phyloP scores from a whole-genome alignment of 2,797 vertebrate species.

The Antennarius maculatus region DNA sequence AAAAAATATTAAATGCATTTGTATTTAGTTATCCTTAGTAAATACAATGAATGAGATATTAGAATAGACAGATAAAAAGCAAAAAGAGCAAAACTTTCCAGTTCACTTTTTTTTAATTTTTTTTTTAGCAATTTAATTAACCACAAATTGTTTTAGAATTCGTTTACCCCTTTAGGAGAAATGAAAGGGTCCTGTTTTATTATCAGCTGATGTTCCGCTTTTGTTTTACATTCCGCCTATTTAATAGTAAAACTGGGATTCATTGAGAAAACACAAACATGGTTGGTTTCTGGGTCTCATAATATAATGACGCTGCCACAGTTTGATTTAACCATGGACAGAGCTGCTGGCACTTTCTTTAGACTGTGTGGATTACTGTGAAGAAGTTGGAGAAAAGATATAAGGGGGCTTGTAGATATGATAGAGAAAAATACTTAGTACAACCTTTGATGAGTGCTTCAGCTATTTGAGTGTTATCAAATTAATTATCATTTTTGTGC shows the following conservation, averaged over 20 bases:
- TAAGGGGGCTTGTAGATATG: background rate
- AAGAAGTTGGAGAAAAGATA: constrained; percentile 1
- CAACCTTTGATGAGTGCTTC: background rate
- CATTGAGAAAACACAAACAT: background rate
- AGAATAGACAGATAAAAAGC: no score
- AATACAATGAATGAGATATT: background rate
- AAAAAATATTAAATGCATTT: no score
- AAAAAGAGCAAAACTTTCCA: no score
- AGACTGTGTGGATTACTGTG: background rate
- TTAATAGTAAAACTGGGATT: background rate
- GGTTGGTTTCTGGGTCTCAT: background rate
- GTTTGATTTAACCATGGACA: constrained; percentile 1
- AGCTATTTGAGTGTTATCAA: background rate
- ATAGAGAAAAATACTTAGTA: no score
- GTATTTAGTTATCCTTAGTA: background rate
- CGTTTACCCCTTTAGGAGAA: background rate
- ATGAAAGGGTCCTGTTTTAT: background rate
- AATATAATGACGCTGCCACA: constrained; percentile 15
- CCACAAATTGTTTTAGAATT: background rate
- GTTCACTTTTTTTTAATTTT: no score
- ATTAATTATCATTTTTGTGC: background rate
- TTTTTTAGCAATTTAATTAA: background rate
- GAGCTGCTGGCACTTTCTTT: background rate
- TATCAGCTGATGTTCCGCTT: background rate
- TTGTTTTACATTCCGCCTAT: background rate